A percentile compares a stretch with the other conserved stretches of the same genome.
phyloP scores from a whole-genome alignment of 1,140 invertebrate genomes.

The Brachionus asplanchnoidis region DNA sequence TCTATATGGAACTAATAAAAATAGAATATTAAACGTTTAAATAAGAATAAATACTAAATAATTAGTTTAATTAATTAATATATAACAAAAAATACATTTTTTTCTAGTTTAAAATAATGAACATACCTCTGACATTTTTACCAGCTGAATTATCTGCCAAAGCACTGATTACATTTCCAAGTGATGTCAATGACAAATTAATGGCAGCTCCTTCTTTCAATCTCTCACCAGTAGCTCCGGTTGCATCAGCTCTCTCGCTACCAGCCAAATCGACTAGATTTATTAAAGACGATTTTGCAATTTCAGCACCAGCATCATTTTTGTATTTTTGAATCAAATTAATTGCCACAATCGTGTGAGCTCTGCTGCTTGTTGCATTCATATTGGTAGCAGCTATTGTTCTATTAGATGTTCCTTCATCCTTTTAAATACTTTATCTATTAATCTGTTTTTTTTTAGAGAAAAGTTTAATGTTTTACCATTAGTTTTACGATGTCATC shows the following conservation, averaged over 20 bases:
- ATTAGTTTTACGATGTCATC: conserved; percentile 61
- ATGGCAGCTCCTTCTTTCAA: conserved; percentile 66
- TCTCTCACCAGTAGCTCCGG: conserved; percentile 62
- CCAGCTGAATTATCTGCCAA: conserved; percentile 47
- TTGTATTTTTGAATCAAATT: conserved; percentile 62
- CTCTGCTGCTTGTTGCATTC: conserved; percentile 65
- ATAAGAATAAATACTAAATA: too few relatives aligned
- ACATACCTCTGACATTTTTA: conserved; percentile 16
- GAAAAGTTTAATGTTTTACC: background rate
- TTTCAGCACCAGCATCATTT: conserved; percentile 61
- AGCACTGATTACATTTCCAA: conserved; percentile 64
- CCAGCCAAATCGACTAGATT: conserved; percentile 66
- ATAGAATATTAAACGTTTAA: background rate
- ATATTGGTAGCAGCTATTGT: conserved; percentile 65
- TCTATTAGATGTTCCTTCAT: conserved; percentile 62
- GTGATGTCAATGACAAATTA: conserved; percentile 62
- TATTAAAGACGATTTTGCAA: conserved; percentile 61
- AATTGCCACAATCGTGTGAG: conserved; percentile 65
- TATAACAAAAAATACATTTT: background rate
- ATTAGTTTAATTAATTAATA: too few relatives aligned
- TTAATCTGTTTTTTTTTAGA: background rate
- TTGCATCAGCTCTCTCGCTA: conserved; percentile 62
- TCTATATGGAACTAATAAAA: conserved; percentile 57
- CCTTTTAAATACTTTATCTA: conserved; percentile 41
- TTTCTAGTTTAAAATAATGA: too few relatives aligned